Percentiles rank a stretch among this genome's conserved stretches.
phyloP scores from a whole-genome alignment of 2,888 invertebrate species.

The Apotomis turbidana region DNA sequence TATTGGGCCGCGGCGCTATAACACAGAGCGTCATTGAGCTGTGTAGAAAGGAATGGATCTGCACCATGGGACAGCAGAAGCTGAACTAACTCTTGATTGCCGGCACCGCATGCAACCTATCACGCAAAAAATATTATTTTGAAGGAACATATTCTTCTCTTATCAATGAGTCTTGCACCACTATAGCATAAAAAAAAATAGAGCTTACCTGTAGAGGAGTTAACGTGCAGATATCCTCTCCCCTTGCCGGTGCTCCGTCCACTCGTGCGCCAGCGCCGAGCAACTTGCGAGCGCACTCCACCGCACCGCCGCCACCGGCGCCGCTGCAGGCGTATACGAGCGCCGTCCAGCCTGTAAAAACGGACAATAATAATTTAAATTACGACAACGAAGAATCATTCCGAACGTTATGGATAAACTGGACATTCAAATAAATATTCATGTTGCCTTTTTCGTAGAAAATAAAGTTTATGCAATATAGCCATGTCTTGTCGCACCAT shows the following conservation, averaged over 20 bases:
- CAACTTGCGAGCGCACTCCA: conserved; percentile 86
- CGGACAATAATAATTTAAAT: too few species aligned
- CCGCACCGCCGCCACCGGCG: conserved; percentile 78
- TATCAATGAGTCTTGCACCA: too few species aligned
- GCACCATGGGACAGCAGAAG: conserved; percentile 92
- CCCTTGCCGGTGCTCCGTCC: conserved; percentile 92
- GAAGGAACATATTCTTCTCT: background rate
- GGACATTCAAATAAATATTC: too few species aligned
- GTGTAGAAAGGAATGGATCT: conserved; percentile 93
- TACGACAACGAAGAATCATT: too few species aligned
- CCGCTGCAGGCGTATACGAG: conserved; percentile 88
- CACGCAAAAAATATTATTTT: background rate
- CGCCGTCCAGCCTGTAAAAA: conserved; percentile 89
- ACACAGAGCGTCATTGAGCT: conserved; percentile 92
- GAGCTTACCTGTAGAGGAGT: conserved; percentile 92
- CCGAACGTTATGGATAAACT: too few species aligned
- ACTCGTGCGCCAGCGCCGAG: conserved; percentile 92
- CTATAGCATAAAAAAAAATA: background rate
- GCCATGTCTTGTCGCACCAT: too few species aligned
- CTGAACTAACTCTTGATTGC: conserved; percentile 91
- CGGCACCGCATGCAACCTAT: conserved; percentile 91
- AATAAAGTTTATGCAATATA: too few species aligned
- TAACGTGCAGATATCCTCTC: conserved; percentile 93
- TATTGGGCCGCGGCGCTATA: conserved; percentile 94
- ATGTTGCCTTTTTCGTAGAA: too few species aligned